Percentiles rank a stretch among this genome's conserved stretches.
Evolutionary conservation across 1,140 invertebrate genomes (phyloP).

Genomic region (Oedothorax gibbosus): DNA sequence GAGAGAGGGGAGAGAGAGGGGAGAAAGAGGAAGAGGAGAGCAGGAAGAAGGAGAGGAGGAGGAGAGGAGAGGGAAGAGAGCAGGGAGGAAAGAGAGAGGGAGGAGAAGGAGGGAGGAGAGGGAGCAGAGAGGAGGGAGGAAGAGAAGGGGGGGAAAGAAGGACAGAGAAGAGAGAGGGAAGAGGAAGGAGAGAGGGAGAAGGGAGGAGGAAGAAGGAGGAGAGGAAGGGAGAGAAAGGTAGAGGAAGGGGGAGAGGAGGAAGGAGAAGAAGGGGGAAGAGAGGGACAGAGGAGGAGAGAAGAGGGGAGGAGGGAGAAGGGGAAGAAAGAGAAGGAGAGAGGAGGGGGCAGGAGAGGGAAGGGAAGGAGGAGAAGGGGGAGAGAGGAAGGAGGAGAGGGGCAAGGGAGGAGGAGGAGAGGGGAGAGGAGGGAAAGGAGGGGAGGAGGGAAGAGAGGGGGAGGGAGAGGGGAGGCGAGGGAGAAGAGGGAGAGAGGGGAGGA

Average conservation of each 20-base stretch:
- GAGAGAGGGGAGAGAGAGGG: conserved; percentile 1
- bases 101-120: background rate
- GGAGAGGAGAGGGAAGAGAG: conserved; percentile 44
- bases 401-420: background rate
- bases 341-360: no score
- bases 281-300: conserved; percentile 13
- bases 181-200: background rate
- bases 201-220: background rate
- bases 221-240: background rate
- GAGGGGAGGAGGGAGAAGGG: no score
- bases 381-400: background rate
- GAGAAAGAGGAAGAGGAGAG: conserved; percentile 19
- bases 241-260: conserved; percentile 4
- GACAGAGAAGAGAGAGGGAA: background rate
- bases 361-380: background rate
- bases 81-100: background rate
- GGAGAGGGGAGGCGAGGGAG: background rate
- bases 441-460: background rate
- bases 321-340: background rate
- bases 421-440: no score
- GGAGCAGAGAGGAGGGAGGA: background rate
- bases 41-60: conserved; percentile 43
- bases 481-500: background rate
- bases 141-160: background rate
- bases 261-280: conserved; percentile 13